Base-by-base conservation (phyloP, 2,888 invertebrate species). In the Cerceris ruficornis region DNA sequence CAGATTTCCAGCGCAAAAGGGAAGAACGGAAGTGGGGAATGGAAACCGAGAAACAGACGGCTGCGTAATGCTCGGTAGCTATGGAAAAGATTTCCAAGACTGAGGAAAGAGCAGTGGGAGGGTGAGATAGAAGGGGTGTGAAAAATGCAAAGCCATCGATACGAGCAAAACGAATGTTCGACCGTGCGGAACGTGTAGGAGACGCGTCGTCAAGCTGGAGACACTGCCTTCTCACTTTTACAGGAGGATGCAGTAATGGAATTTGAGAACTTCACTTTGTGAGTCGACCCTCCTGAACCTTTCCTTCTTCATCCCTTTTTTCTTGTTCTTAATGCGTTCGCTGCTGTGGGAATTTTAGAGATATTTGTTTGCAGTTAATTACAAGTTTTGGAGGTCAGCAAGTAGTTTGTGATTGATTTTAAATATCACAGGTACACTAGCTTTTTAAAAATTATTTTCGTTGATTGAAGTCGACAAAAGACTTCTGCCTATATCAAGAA, bases 111-210 rank as follows among this genome's bases (percentile, higher is more conserved):
- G 39, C 41, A 14, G 17, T n/a, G 7, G 42, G 43, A 17, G 15
- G 54, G 52, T 11, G 49, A 4, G 43, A 28, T 58, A 14, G 64
- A 17, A 59, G 54, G 69, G 75, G 52, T 57, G 68, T 76, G 85
- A 85, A 85, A 85, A 85, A 85, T 85, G 81, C 77, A 77, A 76
- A 81, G 71, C 83, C 71, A 84, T 85, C 85, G 85, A 71, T 75
- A 79, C 59, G 77, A 69, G 81, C 69, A 67, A 75, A 83, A 83
- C 76, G 86, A 86, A 85, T 82, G 85, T 80, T 78, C 86, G 77
- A 70, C 64, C 84, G 80, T 84, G 85, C 75, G 78, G 72, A 85
- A 82, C 68, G 78, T 69, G 72, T 67, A 71, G 67, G 61, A 77
- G 76, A 77, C 82, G 61, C 81, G 74, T 83, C 70, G 69, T 70